phyloP scores from a whole-genome alignment of 2,797 vertebrate species.

The Enteromius anoplus region DNA sequence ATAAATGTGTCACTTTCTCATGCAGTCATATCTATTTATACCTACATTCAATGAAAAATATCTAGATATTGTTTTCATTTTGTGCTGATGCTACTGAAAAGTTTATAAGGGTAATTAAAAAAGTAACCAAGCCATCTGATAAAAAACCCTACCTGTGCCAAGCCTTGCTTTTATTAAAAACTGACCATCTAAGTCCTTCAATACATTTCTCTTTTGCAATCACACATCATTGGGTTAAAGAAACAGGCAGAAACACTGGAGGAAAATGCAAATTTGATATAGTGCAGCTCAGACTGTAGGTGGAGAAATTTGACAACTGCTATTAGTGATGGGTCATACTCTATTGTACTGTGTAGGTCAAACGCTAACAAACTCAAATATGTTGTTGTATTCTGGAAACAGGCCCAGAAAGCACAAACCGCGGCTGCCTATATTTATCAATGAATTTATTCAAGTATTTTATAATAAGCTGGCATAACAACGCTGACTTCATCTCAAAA shows the following conservation, averaged over 20 bases:
- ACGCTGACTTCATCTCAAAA: constrained; percentile 1
- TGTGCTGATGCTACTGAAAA: background rate
- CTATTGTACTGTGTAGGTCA: constrained; percentile 7
- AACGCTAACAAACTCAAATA: background rate
- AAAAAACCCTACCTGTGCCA: background rate
- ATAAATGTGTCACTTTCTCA: background rate
- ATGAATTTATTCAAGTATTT: background rate
- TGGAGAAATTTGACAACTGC: background rate
- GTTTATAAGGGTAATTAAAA: background rate
- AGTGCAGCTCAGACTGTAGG: constrained; percentile 5
- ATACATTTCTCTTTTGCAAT: background rate
- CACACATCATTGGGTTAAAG: background rate
- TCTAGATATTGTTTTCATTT: background rate
- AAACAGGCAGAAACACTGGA: background rate
- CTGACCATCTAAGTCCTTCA: background rate
- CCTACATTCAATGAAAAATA: background rate
- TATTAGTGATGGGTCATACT: background rate
- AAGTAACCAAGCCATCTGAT: background rate
- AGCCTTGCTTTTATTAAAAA: background rate
- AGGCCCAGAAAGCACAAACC: background rate
- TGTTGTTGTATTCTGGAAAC: constrained; percentile 3
- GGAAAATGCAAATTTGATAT: background rate
- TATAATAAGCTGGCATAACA: background rate
- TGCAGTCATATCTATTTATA: background rate
- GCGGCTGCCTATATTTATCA: background rate